Evolutionary conservation across 2,113 vertebrate genomes (phyloP), one percentile per base, ranked within the genome.

Genomic region (Melanocharis versteri): DNA sequence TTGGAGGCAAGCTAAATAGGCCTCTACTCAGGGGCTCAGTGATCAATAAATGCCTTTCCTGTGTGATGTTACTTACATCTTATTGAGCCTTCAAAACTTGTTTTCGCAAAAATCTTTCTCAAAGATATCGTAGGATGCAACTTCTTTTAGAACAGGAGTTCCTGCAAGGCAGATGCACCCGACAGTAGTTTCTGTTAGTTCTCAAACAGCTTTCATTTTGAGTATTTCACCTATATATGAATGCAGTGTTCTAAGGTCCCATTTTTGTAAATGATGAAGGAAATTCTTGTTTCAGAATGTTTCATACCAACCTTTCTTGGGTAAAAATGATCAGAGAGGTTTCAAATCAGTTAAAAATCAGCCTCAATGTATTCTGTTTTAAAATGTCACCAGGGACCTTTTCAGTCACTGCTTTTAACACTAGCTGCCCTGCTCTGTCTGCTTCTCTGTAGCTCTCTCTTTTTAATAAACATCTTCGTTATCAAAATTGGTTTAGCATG

Each of bases 331-430:
- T 83, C 31, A 89, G 60, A 73, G 58, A 57, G 7, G 6, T 69
- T 94, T 90, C 64, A 77, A 83, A 90, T 42, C 42, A 90, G 90
- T 86, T 88, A 86, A 92, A 95, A 94, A 58, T 47, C 30, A 53
- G 7, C 35, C 58, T 86, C 58, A 70, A 14, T 37, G 45, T 83
- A 83, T 66, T 72, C 45, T 53, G 8, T 35, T 83, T 83, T 78
- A 94, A 94, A 88, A 89, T 39, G 20, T 68, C 86, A 61, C 27
- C 21, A 61, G 62, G 13, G 80, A 81, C 23, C 5, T 65, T 77
- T 80, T 65, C 42, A 94, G 70, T 37, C 75, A 69, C 11, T 72
- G 37, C 21, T 84, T 76, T 91, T 84, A 85, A 89, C 9, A 57
- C 22, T 51, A 24, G 19, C 24, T 87, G 50, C 48, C 31, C 18